These are phyloP conservation scores for Lycaena phlaeas DNA, from an alignment of 2,888 invertebrate genomes.

Conservation along the genomic window DNA sequence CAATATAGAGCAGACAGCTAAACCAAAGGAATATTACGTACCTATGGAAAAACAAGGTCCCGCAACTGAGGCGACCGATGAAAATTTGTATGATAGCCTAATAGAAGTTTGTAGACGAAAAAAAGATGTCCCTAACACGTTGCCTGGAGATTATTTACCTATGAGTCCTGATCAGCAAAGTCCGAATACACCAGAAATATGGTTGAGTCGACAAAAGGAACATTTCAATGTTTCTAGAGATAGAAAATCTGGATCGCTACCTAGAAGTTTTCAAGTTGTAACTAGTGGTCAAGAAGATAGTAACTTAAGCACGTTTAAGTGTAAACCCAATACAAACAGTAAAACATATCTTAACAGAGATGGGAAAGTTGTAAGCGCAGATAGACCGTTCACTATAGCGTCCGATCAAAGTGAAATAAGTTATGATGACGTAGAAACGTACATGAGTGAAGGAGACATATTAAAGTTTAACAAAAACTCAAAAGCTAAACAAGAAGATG, in stretches of 20 bases:
- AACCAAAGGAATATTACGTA: slow-evolving; percentile 43
- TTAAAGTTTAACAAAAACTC: slow-evolving; percentile 54
- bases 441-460: slow-evolving; percentile 58
- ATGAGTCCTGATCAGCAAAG: slow-evolving; percentile 59
- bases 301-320: slow-evolving; percentile 51
- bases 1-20: slow-evolving; percentile 7
- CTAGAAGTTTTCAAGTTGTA: slow-evolving; percentile 82
- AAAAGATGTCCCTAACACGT: slow-evolving; percentile 37
- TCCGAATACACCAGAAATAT: slow-evolving; percentile 79
- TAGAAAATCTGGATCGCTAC: slow-evolving; percentile 83
- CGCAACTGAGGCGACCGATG: slow-evolving; percentile 26
- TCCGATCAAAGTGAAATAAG: slow-evolving; percentile 80
- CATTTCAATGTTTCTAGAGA: slow-evolving; percentile 77
- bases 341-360: slow-evolving; percentile 73
- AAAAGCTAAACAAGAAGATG: slow-evolving; percentile 43
- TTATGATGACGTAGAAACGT: slow-evolving; percentile 77
- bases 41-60: slow-evolving; percentile 44
- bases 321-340: slow-evolving; percentile 54
- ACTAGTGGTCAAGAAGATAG: slow-evolving; percentile 67
- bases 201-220: slow-evolving; percentile 80
- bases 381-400: slow-evolving; percentile 80
- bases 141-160: slow-evolving; percentile 50
- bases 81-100: slow-evolving; percentile 54
- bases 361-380: slow-evolving; percentile 74
- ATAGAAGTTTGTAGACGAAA: slow-evolving; percentile 52